phyloP scores from a whole-genome alignment of 2,888 invertebrate genomes.

The Nemurella pictetii region DNA sequence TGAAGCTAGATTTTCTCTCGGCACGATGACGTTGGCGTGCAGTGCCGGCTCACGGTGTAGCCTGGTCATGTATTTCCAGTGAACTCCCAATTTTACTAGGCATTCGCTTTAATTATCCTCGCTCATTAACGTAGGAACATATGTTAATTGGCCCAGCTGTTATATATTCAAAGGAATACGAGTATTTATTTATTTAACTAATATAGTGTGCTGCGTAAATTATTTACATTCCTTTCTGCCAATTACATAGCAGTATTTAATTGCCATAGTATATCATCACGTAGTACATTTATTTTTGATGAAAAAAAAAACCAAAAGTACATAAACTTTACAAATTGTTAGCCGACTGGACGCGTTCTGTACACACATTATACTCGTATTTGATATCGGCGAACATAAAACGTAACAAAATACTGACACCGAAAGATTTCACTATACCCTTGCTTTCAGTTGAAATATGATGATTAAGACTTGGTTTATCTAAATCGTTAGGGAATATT shows the following conservation, averaged over 20 bases:
- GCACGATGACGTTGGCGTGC: too few species aligned
- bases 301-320: neutral
- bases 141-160: too few species aligned
- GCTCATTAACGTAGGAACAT: too few species aligned
- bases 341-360: neutral
- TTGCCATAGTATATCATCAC: neutral
- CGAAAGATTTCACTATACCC: neutral
- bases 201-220: neutral
- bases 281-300: neutral
- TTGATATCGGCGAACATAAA: neutral
- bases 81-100: too few species aligned
- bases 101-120: too few species aligned
- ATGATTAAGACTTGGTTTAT: neutral
- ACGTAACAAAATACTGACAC: neutral
- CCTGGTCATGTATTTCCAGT: too few species aligned
- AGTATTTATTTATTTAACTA: neutral
- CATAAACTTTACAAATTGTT: neutral
- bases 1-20: too few species aligned
- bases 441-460: neutral
- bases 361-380: neutral
- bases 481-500: neutral
- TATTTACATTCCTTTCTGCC: neutral
- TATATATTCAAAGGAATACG: neutral
- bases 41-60: too few species aligned
- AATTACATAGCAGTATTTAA: neutral